A percentile compares a stretch with the other conserved stretches of the same genome.
These are phyloP conservation scores for Betta splendens DNA, from an alignment of 2,797 vertebrate species.

Conservation along the genomic window DNA sequence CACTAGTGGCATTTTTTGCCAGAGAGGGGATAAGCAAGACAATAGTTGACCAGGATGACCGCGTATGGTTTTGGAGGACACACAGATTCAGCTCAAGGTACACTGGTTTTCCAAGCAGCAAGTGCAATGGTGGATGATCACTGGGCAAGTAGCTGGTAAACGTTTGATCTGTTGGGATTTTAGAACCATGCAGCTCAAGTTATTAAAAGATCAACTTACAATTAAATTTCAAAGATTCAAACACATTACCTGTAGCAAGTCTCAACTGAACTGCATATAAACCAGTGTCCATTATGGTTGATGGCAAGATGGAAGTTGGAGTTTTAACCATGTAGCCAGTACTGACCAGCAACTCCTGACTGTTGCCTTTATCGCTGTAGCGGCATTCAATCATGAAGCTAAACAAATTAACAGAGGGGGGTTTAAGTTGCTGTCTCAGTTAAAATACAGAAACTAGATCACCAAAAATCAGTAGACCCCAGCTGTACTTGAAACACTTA, in stretches of 20 bases:
- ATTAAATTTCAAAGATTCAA: not conserved
- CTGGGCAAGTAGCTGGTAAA: conserved; percentile 59
- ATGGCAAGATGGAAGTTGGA: conserved; percentile 39
- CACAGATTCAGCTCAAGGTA: conserved; percentile 74
- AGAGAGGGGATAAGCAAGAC: conserved; percentile 79
- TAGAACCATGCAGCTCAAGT: fast-evolving
- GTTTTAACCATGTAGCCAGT: conserved; percentile 73
- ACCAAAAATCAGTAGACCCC: too few relatives aligned
- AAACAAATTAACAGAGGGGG: too few relatives aligned
- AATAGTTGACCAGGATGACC: conserved; percentile 78
- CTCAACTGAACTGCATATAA: conserved; percentile 66
- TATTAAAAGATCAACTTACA: not conserved
- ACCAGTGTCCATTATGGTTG: conserved; percentile 34
- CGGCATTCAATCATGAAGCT: conserved; percentile 81
- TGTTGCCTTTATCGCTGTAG: conserved; percentile 41
- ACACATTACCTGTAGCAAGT: conserved; percentile 68
- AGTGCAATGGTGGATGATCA: conserved; percentile 62
- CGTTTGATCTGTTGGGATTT: conserved; percentile 54
- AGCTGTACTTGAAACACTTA: too few relatives aligned
- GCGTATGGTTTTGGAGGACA: conserved; percentile 53
- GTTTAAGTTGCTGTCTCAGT: too few relatives aligned
- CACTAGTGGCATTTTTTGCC: conserved; percentile 75
- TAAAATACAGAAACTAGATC: too few relatives aligned
- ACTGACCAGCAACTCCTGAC: conserved; percentile 37
- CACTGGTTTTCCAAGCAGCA: conserved; percentile 71